These are phyloP conservation scores for Crocodylus rhombifer DNA, from an alignment of 2,797 vertebrate genomes.

Conservation along the genomic window DNA sequence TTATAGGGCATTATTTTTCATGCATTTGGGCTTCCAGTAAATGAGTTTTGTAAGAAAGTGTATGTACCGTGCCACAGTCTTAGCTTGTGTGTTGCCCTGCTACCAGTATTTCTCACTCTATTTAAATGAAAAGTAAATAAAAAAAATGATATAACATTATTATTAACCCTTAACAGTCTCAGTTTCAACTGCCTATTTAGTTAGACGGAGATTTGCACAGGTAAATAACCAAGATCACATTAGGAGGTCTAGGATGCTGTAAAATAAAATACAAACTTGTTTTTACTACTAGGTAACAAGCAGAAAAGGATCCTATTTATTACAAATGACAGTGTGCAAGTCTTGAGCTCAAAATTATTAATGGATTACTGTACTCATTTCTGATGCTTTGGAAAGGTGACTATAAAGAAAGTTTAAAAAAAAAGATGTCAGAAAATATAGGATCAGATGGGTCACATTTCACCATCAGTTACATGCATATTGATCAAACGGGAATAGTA, in stretches of 20 bases:
- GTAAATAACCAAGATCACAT: background rate
- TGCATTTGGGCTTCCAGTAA: background rate
- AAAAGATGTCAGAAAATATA: background rate
- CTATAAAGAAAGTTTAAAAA: conserved; percentile 33
- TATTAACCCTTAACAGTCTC: background rate
- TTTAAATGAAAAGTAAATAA: background rate
- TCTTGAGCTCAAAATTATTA: background rate
- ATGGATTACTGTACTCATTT: background rate
- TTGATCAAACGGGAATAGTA: conserved; percentile 55
- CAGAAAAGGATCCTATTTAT: background rate
- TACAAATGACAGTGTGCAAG: background rate
- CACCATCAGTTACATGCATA: conserved; percentile 60
- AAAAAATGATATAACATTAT: background rate
- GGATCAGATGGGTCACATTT: conserved; percentile 43
- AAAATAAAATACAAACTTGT: background rate
- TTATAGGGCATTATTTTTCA: accelerated
- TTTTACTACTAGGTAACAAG: background rate
- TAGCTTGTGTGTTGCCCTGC: background rate
- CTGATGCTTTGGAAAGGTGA: conserved; percentile 62
- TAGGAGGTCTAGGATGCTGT: background rate
- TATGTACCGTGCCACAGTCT: accelerated
- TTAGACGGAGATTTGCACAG: background rate
- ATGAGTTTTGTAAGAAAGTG: background rate
- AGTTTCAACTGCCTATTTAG: background rate
- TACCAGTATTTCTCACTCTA: background rate